Base-by-base conservation (phyloP, 2,888 invertebrate genomes). In the Agrypnus murinus region DNA sequence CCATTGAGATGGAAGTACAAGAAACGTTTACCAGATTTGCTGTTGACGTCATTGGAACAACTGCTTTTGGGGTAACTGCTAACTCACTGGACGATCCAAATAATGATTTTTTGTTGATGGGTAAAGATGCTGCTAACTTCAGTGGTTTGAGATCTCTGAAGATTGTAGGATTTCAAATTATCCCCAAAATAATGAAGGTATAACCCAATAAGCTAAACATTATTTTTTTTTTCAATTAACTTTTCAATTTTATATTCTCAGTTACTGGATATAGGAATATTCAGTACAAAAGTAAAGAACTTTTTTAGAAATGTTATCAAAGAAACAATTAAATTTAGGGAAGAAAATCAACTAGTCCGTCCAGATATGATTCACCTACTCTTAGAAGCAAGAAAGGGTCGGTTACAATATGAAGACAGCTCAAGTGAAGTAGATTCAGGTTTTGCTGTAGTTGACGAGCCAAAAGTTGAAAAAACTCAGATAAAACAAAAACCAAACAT, bases 341-440 rank as follows among this genome's bases (percentile, higher is more conserved):
- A 60, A 60, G 80, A 82, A 19, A 78, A 86, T n/a, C 84, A 86
- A 0, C 87, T 89, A 14, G 65, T 86, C 1, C 84, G 89, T 2
- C 87, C 86, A 1, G 90, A 89, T 74, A 87, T 90, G 87, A 87
- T 90, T 32, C 86, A 90, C 71, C 82, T 89, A 63, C 79, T 90
- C 1, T 85, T 89, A 85, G 86, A 87, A 77, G 86, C 88, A 0
- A 84, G 86, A 60, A 83, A 86, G 80, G 81, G 86, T 59, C 77
- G 78, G 2, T 34, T 82, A 0, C 79, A 82, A n/a, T 80, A 84
- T 57, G 81, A 80, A 45, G 25, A 25, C 25, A 25, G 25, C 5
- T 3, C 5, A 5, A 5, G 5, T 5, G 5, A 25, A 3, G 5
- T 25, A 5, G 25, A 25, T 25, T 2, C 25, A 25, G 77, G 80